Evolutionary conservation across 2,888 invertebrate genomes (phyloP), one percentile per base, ranked within the genome.

Genomic region (Hipparchia sbordonii): DNA sequence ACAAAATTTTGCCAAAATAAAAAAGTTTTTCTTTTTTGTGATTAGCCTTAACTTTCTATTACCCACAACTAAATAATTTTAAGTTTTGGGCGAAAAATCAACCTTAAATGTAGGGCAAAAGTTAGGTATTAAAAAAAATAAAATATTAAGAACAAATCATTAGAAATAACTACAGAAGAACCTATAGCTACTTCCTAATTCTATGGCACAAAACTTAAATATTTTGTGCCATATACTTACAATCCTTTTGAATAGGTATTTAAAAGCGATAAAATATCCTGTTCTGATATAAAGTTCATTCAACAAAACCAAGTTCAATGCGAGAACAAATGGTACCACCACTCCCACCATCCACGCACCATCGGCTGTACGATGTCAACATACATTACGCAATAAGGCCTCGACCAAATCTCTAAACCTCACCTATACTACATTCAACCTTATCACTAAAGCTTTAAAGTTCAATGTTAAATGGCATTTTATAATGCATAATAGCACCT

Each of bases 371-470:
- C 89, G 89, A 88, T 92, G 91, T 91, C 91, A 91, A 91, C 91
- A 91, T 83, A 84, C 82, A 85, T 92, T 91, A 90, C 91, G 91
- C 90, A 92, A 92, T 80, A 79, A 88, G 89, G 84, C 91, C 91
- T 90, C 89, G 88, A 72, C 68, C 75, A 77, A 74, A 76, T 78
- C 78, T 79, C 75, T 77, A 77, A 77, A 72, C 61, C 45, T 51
- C 65, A 59, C 56, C 52, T 45, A 67, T 48, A 73, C 63, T 63
- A 59, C 46, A 63, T 69, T 61, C 52, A 51, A 76, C 74, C 77
- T 76, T 80, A 73, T 75, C 56, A 2, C 33, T 2, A 59, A 13
- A 9, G 1, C 0, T 60, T 62, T 79, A 81, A 72, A 76, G 76
- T 66, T 65, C 67, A 60, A n/a, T 69, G 46, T 52, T 46, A 6